A percentile compares a stretch with the other conserved stretches of the same genome.
Evolutionary conservation across 2,888 invertebrate genomes (phyloP).

Genomic region (Dicyrtomina minuta): DNA sequence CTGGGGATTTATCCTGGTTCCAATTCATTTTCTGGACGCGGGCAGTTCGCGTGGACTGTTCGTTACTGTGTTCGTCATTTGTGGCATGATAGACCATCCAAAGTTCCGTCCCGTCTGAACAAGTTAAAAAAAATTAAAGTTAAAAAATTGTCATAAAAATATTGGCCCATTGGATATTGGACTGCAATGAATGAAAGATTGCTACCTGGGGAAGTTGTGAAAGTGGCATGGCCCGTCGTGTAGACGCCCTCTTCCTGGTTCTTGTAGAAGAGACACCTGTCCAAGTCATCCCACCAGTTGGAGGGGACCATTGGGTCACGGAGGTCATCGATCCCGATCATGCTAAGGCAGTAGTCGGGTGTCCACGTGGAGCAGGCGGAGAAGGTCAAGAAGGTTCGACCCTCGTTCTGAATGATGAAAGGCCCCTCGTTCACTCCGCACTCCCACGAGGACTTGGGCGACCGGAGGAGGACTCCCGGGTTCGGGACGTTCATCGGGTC

Average conservation of each 20-base stretch:
- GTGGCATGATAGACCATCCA: conserved; percentile 43
- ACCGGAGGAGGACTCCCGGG: conserved; percentile 40
- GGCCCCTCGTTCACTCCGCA: conserved; percentile 48
- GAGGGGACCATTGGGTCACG: conserved; percentile 46
- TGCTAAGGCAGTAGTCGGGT: conserved; percentile 45
- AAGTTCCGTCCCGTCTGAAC: conserved; percentile 34
- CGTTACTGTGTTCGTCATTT: conserved; percentile 33
- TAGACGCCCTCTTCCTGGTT: conserved; percentile 48
- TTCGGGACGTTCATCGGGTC: conserved; percentile 49
- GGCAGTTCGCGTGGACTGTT: conserved; percentile 26
- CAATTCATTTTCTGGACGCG: conserved; percentile 40
- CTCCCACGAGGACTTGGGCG: conserved; percentile 45
- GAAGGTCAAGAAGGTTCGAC: conserved; percentile 48
- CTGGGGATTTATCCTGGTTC: conserved; percentile 36
- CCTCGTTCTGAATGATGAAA: conserved; percentile 46
- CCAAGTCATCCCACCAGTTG: conserved; percentile 46
- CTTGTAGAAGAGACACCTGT: conserved; percentile 41
- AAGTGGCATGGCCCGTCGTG: conserved; percentile 48
- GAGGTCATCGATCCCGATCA: conserved; percentile 49
- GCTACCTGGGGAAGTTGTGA: conserved; percentile 37
- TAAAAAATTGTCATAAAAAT: too few species aligned
- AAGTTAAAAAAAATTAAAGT: too few species aligned
- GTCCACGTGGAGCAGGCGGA: conserved; percentile 52
- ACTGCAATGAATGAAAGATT: too few species aligned
- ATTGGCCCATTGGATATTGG: too few species aligned